Conservation (phyloP, 1,140 invertebrate species). For the Diploscapter pachys region DNA sequence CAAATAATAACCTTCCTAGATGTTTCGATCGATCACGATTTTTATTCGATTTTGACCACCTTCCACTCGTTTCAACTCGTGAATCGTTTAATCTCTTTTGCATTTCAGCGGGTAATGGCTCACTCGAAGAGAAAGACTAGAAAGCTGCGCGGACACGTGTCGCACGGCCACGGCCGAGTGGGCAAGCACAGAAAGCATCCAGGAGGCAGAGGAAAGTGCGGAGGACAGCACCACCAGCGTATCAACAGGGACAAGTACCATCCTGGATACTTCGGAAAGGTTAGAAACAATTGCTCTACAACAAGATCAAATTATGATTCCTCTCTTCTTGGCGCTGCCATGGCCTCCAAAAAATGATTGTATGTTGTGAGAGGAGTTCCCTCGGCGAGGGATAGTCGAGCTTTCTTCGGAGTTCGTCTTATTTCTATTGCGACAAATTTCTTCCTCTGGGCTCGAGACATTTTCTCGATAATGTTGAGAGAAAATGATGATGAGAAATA, state of each 20-base stretch:
- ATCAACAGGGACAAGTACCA: slow-evolving; percentile 99
- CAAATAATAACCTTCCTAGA: too few species aligned
- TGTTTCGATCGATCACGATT: too few species aligned
- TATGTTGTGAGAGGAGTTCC: slow-evolving; percentile 23
- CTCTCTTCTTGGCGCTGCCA: slow-evolving; percentile 26
- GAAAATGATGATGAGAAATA: too few species aligned
- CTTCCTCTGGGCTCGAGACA: slow-evolving; percentile 30
- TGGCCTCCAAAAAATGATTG: slow-evolving; percentile 4
- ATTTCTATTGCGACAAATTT: slow-evolving; percentile 4
- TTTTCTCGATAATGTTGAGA: too few species aligned
- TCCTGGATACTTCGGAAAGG: slow-evolving; percentile 99
- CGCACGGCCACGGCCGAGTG: slow-evolving; percentile 94
- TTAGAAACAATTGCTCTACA: slow-evolving; percentile 56
- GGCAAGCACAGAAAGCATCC: slow-evolving; percentile 99
- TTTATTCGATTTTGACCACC: background rate
- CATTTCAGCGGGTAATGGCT: slow-evolving; percentile 42
- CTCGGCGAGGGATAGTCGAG: slow-evolving; percentile 3
- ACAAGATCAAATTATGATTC: slow-evolving; percentile 2
- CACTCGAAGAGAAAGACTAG: slow-evolving; percentile 77
- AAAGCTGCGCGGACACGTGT: slow-evolving; percentile 97
- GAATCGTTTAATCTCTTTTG: background rate
- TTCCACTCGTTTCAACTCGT: background rate
- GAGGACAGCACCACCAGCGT: slow-evolving; percentile 97
- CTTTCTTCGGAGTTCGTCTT: slow-evolving; percentile 24
- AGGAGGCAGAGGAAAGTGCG: slow-evolving; percentile 99